Evolutionary conservation across 2,113 vertebrate species (phyloP), one percentile per base, ranked within the genome.

Genomic region (Ictalurus punctatus): DNA sequence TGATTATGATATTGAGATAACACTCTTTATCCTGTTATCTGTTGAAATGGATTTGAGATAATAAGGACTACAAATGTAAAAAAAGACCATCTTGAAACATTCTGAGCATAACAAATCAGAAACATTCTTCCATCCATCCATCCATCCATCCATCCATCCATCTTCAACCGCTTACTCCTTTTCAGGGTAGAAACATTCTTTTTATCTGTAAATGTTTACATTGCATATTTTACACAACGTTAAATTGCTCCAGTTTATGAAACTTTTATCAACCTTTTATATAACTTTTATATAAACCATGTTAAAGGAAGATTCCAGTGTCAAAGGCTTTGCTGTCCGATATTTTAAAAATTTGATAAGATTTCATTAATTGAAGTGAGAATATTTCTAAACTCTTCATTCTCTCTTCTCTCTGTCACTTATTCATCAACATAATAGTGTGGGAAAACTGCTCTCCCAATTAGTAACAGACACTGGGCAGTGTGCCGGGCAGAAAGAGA

Each of bases 361-460:
- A 73, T 90, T 86, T 19, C 52, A 74, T 81, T 89, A 63, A 74
- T 56, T 81, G 27, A 84, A 81, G 71, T 56, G 48, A 90, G 86
- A 88, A 88, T 34, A 86, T 90, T 69, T 82, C 92, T 69, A 85
- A 73, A 76, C 86, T 80, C 91, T 87, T 83, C 86, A 91, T 58
- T 83, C 80, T 27, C 21, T 44, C 91, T 93, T 93, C 89, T 90
- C 89, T 92, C 81, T 89, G 91, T 91, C 82, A 87, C 91, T 85
- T 87, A 85, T 85, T 91, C 92, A 86, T 73, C 61, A 91, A 89
- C 87, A 92, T 92, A 92, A 93, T 92, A 88, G 93, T 95, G 94
- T 94, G 92, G 94, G 92, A 94, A 95, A 94, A 94, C 92, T 93
- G 90, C 91, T 65, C 87, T 86, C 88, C 91, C 95, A 95, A 95